Conservation (phyloP, 2,888 invertebrate genomes). For the Helleia helle region DNA sequence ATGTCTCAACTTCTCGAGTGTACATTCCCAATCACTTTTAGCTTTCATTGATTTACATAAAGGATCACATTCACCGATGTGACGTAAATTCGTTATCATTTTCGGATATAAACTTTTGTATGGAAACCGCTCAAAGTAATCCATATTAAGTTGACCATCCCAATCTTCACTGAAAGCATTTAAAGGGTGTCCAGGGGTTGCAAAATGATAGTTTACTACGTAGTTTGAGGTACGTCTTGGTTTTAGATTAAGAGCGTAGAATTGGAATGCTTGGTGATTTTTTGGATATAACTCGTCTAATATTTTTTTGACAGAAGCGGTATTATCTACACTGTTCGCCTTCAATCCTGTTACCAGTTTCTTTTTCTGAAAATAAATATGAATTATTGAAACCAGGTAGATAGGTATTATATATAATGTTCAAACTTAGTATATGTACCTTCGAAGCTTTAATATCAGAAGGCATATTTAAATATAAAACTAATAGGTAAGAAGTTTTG, state of each 20-base stretch:
- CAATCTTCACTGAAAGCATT: constrained; percentile 44
- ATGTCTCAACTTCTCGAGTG: constrained; percentile 20
- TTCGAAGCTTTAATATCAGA: background rate
- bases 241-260: constrained; percentile 34
- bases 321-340: constrained; percentile 36
- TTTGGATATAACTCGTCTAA: constrained; percentile 33
- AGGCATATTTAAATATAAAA: too few species aligned
- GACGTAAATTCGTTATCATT: constrained; percentile 35
- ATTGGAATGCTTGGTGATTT: constrained; percentile 33
- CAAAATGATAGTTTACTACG: constrained; percentile 28
- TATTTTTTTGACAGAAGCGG: constrained; percentile 37
- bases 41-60: constrained; percentile 35
- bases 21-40: constrained; percentile 41
- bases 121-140: constrained; percentile 48
- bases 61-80: constrained; percentile 41
- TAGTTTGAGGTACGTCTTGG: constrained; percentile 26
- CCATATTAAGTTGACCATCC: constrained; percentile 45
- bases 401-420: too few species aligned
- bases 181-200: constrained; percentile 39
- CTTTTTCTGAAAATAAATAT: constrained; percentile 2
- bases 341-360: constrained; percentile 23
- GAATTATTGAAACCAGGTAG: too few species aligned
- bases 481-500: too few species aligned
- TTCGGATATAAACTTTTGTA: constrained; percentile 48
- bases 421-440: too few species aligned